Evolutionary conservation across 2,797 vertebrate genomes (phyloP).

Genomic region (Acipenser transmontanus): DNA sequence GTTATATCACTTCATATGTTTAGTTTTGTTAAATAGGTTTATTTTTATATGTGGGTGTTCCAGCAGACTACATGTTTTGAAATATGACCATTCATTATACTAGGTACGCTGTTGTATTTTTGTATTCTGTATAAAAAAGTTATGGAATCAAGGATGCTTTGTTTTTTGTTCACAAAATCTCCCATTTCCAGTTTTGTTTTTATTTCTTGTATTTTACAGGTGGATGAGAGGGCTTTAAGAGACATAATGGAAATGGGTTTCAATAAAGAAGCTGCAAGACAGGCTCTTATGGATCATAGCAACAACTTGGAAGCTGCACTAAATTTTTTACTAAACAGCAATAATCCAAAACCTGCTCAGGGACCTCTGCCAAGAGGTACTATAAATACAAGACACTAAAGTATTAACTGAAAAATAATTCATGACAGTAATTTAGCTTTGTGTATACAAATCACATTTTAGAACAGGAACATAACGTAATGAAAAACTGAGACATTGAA

Average conservation of each 20-base stretch:
- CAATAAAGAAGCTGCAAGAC: slow-evolving; percentile 84
- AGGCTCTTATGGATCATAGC: slow-evolving; percentile 90
- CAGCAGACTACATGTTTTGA: no score
- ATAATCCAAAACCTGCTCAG: slow-evolving; percentile 57
- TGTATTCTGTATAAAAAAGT: no score
- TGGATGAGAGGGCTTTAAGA: slow-evolving; percentile 89
- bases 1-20: no score
- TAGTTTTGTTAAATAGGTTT: no score
- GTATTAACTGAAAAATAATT: background rate
- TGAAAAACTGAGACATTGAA: background rate
- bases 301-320: slow-evolving; percentile 91
- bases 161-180: no score
- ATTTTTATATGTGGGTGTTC: no score
- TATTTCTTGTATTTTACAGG: slow-evolving; percentile 52
- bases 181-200: no score
- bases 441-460: background rate
- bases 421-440: background rate
- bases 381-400: background rate
- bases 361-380: slow-evolving; percentile 78
- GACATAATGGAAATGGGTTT: slow-evolving; percentile 98
- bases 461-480: background rate
- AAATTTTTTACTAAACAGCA: slow-evolving; percentile 80
- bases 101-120: no score
- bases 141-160: no score
- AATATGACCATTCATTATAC: no score